Base-by-base conservation (phyloP, 2,797 vertebrate species). In the Gambelia wislizenii region DNA sequence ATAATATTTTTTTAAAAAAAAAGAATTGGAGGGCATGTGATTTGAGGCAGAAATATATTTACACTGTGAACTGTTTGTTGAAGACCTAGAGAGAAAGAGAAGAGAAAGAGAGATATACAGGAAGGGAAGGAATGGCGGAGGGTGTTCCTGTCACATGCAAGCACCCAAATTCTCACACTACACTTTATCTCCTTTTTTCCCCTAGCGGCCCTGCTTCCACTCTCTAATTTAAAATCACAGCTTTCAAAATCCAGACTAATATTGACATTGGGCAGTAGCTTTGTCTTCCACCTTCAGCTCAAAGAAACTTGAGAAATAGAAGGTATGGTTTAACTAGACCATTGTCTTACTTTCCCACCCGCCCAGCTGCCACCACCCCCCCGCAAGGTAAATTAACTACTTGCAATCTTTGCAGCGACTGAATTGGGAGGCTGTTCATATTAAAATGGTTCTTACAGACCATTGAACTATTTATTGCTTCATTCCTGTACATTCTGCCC, bases 41-140 rank as follows among this genome's bases (percentile, higher is more conserved):
- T 96, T 94, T 95, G 92, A 96, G 92, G 91, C 95, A 94, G 90
- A 95, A 96, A 93, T 92, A 90, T 85, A 90, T 91, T 95, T 94
- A 91, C n/a, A 85, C 84, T 88, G 91, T 56, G 89, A 93, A 92
- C 87, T 92, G 87, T 95, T 96, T 95, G 92, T 94, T 89, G 92
- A 92, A 59, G 47, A 92, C 78, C 72, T 47, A 78, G 85, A 47
- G 36, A 67, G 22, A 64, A 39, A 88, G 83, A 87, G 77, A n/a
- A n/a, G n/a, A n/a, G n/a, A n/a, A n/a, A 93, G 67, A 6, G 33
- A 89, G 88, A 77, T 81, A 90, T 84, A 84, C 79, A 93, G 69
- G 6, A 36, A 89, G 42, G 72, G 59, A 90, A 47, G 33, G n/a
- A 85, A 30, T n/a, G 44, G 33, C 7, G 4, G 70, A 84, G 0